These are phyloP conservation scores for Saccopteryx leptura DNA, from an alignment of 2,113 vertebrate genomes.

Conservation along the genomic window DNA sequence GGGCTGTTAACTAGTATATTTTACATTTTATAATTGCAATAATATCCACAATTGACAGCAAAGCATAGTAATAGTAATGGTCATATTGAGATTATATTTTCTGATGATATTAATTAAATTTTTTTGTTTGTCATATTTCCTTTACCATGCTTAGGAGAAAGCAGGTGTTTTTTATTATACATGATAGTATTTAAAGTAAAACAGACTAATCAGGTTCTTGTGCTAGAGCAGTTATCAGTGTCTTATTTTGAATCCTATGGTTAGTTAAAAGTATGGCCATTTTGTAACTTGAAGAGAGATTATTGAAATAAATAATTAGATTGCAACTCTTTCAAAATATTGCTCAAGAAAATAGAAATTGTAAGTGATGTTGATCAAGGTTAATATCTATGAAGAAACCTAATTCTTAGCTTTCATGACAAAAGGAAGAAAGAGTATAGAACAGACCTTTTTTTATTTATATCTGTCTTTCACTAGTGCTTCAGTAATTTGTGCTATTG, in stretches of 20 bases:
- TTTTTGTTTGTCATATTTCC: slow-evolving; percentile 11
- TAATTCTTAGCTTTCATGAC: not conserved
- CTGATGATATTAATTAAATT: slow-evolving; percentile 4
- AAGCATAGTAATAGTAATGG: not conserved
- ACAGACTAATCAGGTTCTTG: slow-evolving; percentile 1
- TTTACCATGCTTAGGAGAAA: slow-evolving; percentile 30
- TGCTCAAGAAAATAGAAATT: slow-evolving; percentile 30
- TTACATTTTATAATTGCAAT: not conserved
- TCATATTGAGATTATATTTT: not conserved
- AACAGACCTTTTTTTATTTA: not conserved
- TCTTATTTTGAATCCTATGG: slow-evolving; percentile 39
- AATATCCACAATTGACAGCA: not conserved
- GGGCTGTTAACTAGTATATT: not conserved
- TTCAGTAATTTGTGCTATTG: not conserved
- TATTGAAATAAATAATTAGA: slow-evolving; percentile 16
- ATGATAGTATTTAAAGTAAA: not conserved
- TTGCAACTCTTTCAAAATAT: not conserved
- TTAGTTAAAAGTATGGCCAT: not conserved
- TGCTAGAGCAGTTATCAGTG: not conserved
- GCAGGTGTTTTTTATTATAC: not conserved
- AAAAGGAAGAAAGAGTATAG: not conserved
- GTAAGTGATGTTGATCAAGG: not conserved
- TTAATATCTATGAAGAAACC: not conserved
- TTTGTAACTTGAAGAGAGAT: not conserved
- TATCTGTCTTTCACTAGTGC: not conserved